Base-by-base conservation (phyloP, 2,797 vertebrate species). In the Myoxocephalus aenaeus region DNA sequence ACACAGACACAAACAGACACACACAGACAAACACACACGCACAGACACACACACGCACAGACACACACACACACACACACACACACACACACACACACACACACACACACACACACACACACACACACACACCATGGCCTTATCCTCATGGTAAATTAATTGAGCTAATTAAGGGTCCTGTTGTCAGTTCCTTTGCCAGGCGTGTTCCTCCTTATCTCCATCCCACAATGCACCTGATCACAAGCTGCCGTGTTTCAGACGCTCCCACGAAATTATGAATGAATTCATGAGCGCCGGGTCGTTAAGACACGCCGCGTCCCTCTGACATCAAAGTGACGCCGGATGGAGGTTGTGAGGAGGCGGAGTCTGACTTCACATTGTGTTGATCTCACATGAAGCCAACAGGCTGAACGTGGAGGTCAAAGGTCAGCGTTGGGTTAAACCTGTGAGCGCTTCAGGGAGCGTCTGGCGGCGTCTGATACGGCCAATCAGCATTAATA, bases 161-260 rank as follows among this genome's bases (percentile, higher is more conserved):
- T 93, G 81, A 91, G 88, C 87, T 92, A 94, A 94, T 94, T 92
- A 93, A 87, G 90, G 87, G 79, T 84, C 90, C 79, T 74, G 34
- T 79, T 93, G 91, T 94, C 92, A 87, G 82, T 88, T 93, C 86
- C 81, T 84, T 88, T 92, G 90, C 91, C 92, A 92, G 76, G 83
- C 75, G 87, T 90, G 91, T 92, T 88, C 77, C 54, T 44, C 87
- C 92, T 92, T 95, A 95, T 95, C 93, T 91, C 79, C 68, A 75
- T 87, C 84, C 87, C 90, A 89, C 91, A 93, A 93, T 92, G 87
- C 87, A 89, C 88, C 92, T 92, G 92, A 94, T 94, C 93, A 91
- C 86, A 90, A 91, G 90, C 90, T 85, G 86, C 85, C 81, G 84
- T 79, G 84, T 91, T 86, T 87, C 67, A 92, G 90, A 92, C 54